Conservation (phyloP, 2,888 invertebrate genomes). For the Argynnis bischoffii region DNA sequence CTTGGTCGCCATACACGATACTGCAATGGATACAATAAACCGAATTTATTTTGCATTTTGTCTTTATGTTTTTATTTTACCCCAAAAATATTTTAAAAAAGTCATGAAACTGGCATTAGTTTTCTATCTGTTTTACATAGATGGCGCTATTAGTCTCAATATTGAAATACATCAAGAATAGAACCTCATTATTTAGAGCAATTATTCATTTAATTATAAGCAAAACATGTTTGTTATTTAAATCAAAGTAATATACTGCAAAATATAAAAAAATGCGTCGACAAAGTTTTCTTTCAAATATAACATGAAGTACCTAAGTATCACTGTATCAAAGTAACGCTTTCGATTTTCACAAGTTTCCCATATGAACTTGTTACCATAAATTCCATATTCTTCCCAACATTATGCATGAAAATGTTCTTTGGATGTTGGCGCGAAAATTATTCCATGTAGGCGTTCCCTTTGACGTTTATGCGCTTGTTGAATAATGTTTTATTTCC, state of each 20-base stretch:
- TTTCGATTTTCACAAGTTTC: conserved; percentile 42
- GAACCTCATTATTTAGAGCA: neutral
- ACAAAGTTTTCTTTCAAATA: no score
- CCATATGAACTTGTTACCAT: conserved; percentile 53
- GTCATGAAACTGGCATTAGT: neutral
- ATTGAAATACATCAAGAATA: neutral
- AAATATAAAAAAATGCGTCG: no score
- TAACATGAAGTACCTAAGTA: no score
- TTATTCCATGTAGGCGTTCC: conserved; percentile 74
- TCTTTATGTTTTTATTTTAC: conserved; percentile 26
- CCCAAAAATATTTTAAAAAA: conserved; percentile 20
- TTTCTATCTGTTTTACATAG: conserved; percentile 22
- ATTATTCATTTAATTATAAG: neutral
- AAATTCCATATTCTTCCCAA: conserved; percentile 56
- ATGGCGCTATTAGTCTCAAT: conserved; percentile 33
- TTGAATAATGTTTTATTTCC: conserved; percentile 77
- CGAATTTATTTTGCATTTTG: conserved; percentile 34
- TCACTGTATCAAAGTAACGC: conserved; percentile 5
- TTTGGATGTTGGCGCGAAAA: conserved; percentile 66
- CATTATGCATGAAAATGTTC: conserved; percentile 68
- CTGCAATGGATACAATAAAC: conserved; percentile 33
- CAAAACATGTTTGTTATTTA: no score
- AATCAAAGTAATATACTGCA: no score
- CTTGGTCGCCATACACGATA: conserved; percentile 49
- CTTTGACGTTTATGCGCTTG: conserved; percentile 68